A percentile compares a stretch with the other conserved stretches of the same genome.
Evolutionary conservation across 1,140 invertebrate genomes (phyloP).

Genomic region (Neodiprion lecontei): DNA sequence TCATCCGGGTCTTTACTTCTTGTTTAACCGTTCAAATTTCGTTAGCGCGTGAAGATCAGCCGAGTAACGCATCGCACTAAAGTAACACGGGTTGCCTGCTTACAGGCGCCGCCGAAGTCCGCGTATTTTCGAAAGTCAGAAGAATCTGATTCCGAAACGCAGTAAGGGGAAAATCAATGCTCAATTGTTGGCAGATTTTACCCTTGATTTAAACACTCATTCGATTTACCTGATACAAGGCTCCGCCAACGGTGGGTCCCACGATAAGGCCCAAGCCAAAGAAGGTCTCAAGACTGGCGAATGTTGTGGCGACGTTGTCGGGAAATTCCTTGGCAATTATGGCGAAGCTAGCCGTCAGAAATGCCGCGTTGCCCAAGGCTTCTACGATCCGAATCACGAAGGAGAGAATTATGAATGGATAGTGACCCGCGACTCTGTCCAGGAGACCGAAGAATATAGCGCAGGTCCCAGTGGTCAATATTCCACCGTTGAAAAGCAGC

Average conservation of each 20-base stretch:
- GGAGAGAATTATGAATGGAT: slow-evolving; percentile 83
- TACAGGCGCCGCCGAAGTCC: neutral
- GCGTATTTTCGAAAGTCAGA: too few relatives aligned
- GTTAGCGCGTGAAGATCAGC: neutral
- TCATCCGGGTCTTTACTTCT: too few relatives aligned
- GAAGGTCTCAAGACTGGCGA: slow-evolving; percentile 90
- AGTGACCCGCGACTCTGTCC: slow-evolving; percentile 82
- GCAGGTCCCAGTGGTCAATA: slow-evolving; percentile 83
- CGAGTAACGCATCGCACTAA: neutral
- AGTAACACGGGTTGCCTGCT: neutral
- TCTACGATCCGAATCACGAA: slow-evolving; percentile 89
- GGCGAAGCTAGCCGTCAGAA: slow-evolving; percentile 90
- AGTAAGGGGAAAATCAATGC: too few relatives aligned
- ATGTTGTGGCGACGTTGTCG: slow-evolving; percentile 86
- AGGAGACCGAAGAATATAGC: slow-evolving; percentile 87
- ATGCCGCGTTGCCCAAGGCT: slow-evolving; percentile 90
- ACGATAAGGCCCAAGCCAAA: slow-evolving; percentile 88
- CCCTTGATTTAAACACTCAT: too few relatives aligned
- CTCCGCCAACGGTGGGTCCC: slow-evolving; percentile 85
- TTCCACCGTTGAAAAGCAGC: slow-evolving; percentile 84
- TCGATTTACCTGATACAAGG: slow-evolving; percentile 70
- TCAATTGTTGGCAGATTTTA: too few relatives aligned
- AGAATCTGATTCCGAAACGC: too few relatives aligned
- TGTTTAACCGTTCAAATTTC: neutral
- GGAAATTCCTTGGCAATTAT: slow-evolving; percentile 95